Conservation (phyloP, 2,113 vertebrate genomes). For the Oryzias celebensis region DNA sequence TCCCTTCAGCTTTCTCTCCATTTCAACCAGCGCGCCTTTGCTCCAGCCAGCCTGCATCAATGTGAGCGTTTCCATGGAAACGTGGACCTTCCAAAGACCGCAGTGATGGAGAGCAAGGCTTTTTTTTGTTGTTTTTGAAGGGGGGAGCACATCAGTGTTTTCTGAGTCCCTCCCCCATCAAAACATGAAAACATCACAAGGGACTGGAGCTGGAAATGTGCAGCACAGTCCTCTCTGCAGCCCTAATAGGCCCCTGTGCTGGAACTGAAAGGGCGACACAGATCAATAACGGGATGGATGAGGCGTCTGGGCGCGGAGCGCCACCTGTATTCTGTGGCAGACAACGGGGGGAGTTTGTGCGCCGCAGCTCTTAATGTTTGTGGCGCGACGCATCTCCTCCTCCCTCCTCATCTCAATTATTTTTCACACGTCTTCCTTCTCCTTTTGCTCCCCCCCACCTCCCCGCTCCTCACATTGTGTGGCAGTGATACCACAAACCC, state of each 20-base stretch:
- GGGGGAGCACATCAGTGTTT: constrained; percentile 59
- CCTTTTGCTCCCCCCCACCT: constrained; percentile 30
- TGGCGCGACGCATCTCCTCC: constrained; percentile 51
- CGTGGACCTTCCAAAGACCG: constrained; percentile 56
- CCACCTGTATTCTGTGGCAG: constrained; percentile 17
- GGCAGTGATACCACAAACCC: constrained; percentile 50
- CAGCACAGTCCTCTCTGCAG: constrained; percentile 21
- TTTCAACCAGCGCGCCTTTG: constrained; percentile 59
- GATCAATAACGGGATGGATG: constrained; percentile 52
- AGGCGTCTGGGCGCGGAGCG: constrained; percentile 28
- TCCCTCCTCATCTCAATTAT: constrained; percentile 33
- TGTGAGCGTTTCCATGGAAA: constrained; percentile 69
- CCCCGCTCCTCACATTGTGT: constrained; percentile 38
- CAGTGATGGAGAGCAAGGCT: constrained; percentile 33
- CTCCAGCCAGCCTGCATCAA: constrained; percentile 70
- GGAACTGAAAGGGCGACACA: constrained; percentile 29
- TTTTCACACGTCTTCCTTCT: constrained; percentile 30
- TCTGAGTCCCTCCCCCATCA: constrained; percentile 16
- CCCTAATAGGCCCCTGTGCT: constrained; percentile 43
- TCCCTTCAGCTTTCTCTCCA: constrained; percentile 36
- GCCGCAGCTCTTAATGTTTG: constrained; percentile 50
- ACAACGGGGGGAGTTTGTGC: constrained; percentile 35
- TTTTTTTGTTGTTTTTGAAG: constrained; percentile 3
- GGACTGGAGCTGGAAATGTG: constrained; percentile 26
- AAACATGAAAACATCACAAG: constrained; percentile 51